Base-by-base conservation (phyloP, 2,797 vertebrate species). In the Craterocephalus amniculus region DNA sequence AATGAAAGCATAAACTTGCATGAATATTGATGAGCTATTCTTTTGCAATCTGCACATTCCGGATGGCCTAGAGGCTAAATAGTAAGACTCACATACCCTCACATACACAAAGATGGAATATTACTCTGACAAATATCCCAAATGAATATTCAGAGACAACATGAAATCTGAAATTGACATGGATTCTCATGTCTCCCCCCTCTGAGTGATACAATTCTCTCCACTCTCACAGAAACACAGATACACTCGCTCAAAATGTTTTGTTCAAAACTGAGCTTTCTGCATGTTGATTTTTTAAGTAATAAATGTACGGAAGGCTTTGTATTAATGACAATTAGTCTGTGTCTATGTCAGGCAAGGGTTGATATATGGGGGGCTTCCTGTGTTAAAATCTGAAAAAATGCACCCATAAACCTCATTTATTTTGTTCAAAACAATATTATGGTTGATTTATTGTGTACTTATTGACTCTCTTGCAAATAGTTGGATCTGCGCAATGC, bases 1-100 rank as follows among this genome's bases (percentile, higher is more conserved):
- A 94, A 93, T 93, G 90, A 91, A 91, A 93, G 88, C 85, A 90
- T 88, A 90, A 89, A 90, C 86, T 84, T 62, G 32, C 79, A 93
- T 94, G 89, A 93, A 95, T 94, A 94, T 93, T 94, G 87, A 95
- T 94, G 89, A 90, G 85, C 67, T 69, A 87, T 90, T 93, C 87
- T 88, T 91, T 91, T 89, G 87, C 87, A 93, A 89, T 91, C 80
- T 84, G 81, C 88, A 81, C 83, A 89, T 86, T 91, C 83, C 75
- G 86, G 90, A 90, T 88, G 81, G 88, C 90, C 91, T 75, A 6
- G 48, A 87, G 91, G 91, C 87, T 81, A 78, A 87, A 62, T 89
- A 82, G 86, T 88, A 85, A 76, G 63, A 78, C 63, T 67, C 74
- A 49, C 27, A 40, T 75, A 72, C 60, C 34, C 66, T 45, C 63